These are phyloP conservation scores for Oxyruncus cristatus DNA, from an alignment of 2,113 vertebrate species.

Conservation along the genomic window DNA sequence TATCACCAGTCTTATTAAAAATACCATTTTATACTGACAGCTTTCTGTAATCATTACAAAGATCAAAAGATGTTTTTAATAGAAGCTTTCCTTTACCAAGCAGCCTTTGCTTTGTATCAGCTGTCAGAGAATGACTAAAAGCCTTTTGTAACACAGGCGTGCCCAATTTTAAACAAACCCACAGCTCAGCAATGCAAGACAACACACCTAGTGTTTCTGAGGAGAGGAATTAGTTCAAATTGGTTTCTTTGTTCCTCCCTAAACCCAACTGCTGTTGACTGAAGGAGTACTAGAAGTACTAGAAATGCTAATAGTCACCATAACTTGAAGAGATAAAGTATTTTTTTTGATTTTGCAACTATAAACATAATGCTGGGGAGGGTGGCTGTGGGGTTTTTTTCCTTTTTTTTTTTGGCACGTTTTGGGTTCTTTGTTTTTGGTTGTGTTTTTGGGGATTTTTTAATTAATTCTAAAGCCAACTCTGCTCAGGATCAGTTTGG, in stretches of 20 bases:
- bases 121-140: slow-evolving; percentile 5
- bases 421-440: background rate
- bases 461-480: background rate
- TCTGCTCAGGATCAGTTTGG: background rate
- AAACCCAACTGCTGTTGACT: background rate
- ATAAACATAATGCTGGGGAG: background rate
- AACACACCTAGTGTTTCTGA: background rate
- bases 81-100: background rate
- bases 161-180: background rate
- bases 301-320: background rate
- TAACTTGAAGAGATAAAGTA: background rate
- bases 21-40: background rate
- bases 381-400: background rate
- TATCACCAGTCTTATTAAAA: background rate
- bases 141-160: background rate
- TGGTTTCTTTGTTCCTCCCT: background rate
- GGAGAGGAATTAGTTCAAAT: background rate
- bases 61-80: background rate
- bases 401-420: background rate
- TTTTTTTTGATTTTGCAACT: background rate
- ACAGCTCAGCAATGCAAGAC: slow-evolving; percentile 9
- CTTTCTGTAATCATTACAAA: background rate
- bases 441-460: background rate
- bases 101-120: background rate
- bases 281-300: background rate